phyloP scores from a whole-genome alignment of 2,888 invertebrate genomes.

The Eueremaeus valkanovi region DNA sequence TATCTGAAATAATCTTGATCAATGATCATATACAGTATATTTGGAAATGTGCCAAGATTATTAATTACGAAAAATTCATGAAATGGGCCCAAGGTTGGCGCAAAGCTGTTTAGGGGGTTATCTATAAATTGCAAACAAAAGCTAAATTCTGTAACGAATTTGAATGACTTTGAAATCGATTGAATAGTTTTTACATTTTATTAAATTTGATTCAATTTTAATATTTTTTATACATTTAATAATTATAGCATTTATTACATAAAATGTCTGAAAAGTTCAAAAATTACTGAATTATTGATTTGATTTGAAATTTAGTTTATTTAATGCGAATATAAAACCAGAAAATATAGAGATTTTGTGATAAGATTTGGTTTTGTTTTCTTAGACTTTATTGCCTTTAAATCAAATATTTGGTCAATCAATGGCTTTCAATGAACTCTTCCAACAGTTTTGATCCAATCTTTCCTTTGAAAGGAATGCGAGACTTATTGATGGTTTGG shows the following conservation, averaged over 20 bases:
- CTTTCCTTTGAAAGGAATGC: constrained; percentile 49
- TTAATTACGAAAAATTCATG: too few relatives aligned
- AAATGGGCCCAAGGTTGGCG: too few relatives aligned
- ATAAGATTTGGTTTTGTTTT: neutral
- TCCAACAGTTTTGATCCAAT: constrained; percentile 49
- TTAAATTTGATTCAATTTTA: neutral
- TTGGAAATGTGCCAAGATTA: too few relatives aligned
- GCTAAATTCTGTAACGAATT: too few relatives aligned
- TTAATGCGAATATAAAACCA: neutral
- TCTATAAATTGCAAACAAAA: too few relatives aligned
- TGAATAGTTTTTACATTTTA: neutral
- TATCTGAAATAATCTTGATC: too few relatives aligned
- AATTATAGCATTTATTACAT: neutral
- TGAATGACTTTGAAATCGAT: too few relatives aligned
- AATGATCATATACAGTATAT: too few relatives aligned
- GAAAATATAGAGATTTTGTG: neutral
- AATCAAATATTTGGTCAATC: neutral
- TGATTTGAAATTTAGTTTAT: neutral
- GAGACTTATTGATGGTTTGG: constrained; percentile 60
- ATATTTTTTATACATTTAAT: constrained; percentile 14
- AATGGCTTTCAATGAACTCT: constrained; percentile 50
- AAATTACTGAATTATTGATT: neutral
- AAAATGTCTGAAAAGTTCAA: neutral
- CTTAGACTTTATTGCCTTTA: constrained; percentile 49
- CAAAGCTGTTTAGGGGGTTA: too few relatives aligned